Conservation (phyloP, 2,888 invertebrate genomes). For the Bugula neritina region DNA sequence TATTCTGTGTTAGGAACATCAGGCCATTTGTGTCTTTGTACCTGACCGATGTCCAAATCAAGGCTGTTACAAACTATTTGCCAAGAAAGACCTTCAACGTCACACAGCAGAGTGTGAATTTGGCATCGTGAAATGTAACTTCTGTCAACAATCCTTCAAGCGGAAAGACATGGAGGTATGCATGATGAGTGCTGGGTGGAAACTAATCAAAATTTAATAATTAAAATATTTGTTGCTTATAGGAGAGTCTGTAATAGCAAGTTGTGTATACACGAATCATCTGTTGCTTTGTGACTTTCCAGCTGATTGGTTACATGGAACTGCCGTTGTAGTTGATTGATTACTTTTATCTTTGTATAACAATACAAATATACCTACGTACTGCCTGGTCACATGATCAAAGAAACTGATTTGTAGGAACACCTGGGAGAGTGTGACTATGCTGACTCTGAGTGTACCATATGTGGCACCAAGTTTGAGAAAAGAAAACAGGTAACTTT, state of each 20-base stretch:
- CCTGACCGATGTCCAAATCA: neutral
- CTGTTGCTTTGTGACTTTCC: too few relatives aligned
- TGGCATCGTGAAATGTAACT: neutral
- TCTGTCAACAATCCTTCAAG: neutral
- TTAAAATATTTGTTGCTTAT: too few relatives aligned
- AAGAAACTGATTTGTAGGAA: too few relatives aligned
- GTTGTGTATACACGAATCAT: too few relatives aligned
- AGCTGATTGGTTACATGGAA: too few relatives aligned
- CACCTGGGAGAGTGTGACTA: neutral
- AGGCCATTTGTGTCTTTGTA: neutral
- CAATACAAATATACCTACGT: too few relatives aligned
- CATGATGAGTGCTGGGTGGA: too few relatives aligned
- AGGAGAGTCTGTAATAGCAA: too few relatives aligned
- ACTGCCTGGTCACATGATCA: too few relatives aligned
- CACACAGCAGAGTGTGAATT: neutral
- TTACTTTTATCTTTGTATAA: too few relatives aligned
- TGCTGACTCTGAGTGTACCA: neutral
- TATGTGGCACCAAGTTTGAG: neutral
- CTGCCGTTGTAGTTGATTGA: too few relatives aligned
- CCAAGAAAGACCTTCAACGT: neutral
- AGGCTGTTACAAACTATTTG: neutral
- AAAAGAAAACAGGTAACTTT: neutral
- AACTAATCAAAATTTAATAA: too few relatives aligned
- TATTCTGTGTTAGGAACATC: neutral
- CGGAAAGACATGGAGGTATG: slow-evolving; percentile 20